Evolutionary conservation across 2,797 vertebrate species (phyloP).

Genomic region (Crocidura indochinensis): DNA sequence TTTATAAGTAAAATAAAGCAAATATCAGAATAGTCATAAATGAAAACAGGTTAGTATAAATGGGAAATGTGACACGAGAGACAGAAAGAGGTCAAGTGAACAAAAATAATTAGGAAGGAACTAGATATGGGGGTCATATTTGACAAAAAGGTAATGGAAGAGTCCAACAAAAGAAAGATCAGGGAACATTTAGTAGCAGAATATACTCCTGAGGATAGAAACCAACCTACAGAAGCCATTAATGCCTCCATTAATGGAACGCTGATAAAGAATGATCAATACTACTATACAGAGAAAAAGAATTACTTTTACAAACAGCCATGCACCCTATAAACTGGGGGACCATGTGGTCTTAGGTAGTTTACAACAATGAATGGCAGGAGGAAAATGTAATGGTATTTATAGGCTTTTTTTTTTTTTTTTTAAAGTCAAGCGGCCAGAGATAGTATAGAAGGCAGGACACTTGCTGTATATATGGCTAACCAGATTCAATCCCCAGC

Average conservation of each 20-base stretch:
- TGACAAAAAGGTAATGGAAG: too few species aligned
- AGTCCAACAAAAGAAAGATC: neutral
- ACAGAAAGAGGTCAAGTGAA: neutral
- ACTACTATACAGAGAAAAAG: neutral
- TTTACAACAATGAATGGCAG: too few species aligned
- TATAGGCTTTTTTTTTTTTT: neutral
- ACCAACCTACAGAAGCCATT: neutral
- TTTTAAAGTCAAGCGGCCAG: neutral
- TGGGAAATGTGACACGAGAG: neutral
- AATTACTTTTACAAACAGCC: neutral
- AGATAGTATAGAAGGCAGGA: too few species aligned
- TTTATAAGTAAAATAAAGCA: neutral
- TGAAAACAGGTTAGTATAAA: neutral
- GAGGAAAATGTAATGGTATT: neutral
- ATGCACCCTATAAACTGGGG: neutral
- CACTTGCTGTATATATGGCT: too few species aligned
- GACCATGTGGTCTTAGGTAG: neutral
- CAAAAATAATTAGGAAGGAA: neutral
- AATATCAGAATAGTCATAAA: neutral
- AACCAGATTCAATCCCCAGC: neutral
- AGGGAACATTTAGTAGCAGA: neutral
- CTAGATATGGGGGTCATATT: neutral
- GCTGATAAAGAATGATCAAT: too few species aligned
- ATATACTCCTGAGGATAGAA: neutral
- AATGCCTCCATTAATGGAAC: neutral